Evolutionary conservation across 2,888 invertebrate species (phyloP).

Genomic region (Calliphora vomitoria): DNA sequence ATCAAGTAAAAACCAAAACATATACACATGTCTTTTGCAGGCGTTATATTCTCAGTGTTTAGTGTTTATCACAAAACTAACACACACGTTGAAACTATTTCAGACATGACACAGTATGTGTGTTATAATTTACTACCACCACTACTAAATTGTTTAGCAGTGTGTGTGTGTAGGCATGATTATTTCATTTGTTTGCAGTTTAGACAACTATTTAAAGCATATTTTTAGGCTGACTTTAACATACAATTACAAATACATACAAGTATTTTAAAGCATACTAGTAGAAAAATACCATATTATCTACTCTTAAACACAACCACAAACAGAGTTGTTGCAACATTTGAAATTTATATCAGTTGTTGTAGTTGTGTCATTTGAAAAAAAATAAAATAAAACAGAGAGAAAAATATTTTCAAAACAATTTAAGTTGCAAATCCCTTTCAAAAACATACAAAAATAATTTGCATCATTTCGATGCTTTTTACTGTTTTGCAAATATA

Average conservation of each 20-base stretch:
- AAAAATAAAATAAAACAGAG: slow-evolving; percentile 6
- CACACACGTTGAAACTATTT: neutral
- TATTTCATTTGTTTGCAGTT: slow-evolving; percentile 61
- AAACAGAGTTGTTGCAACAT: slow-evolving; percentile 44
- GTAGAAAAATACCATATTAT: slow-evolving; percentile 19
- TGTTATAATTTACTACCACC: slow-evolving; percentile 15
- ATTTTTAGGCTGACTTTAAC: slow-evolving; percentile 55
- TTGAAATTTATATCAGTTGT: slow-evolving; percentile 20
- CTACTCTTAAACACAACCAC: slow-evolving; percentile 54
- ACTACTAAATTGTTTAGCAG: slow-evolving; percentile 30
- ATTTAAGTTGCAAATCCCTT: slow-evolving; percentile 60
- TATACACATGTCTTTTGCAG: slow-evolving; percentile 65
- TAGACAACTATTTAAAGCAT: slow-evolving; percentile 63
- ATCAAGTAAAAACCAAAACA: slow-evolving; percentile 26
- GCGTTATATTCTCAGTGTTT: slow-evolving; percentile 30
- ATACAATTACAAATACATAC: slow-evolving; percentile 39
- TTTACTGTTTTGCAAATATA: neutral
- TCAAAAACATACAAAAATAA: slow-evolving; percentile 42
- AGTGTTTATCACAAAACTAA: slow-evolving; percentile 11
- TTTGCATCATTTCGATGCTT: slow-evolving; percentile 47
- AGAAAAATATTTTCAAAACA: slow-evolving; percentile 43
- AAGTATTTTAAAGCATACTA: slow-evolving; percentile 35
- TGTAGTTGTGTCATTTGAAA: slow-evolving; percentile 18
- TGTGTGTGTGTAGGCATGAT: slow-evolving; percentile 15
- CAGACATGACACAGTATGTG: neutral